These are phyloP conservation scores for Scaptomyza parva DNA, from an alignment of 2,888 invertebrate species.

Conservation along the genomic window DNA sequence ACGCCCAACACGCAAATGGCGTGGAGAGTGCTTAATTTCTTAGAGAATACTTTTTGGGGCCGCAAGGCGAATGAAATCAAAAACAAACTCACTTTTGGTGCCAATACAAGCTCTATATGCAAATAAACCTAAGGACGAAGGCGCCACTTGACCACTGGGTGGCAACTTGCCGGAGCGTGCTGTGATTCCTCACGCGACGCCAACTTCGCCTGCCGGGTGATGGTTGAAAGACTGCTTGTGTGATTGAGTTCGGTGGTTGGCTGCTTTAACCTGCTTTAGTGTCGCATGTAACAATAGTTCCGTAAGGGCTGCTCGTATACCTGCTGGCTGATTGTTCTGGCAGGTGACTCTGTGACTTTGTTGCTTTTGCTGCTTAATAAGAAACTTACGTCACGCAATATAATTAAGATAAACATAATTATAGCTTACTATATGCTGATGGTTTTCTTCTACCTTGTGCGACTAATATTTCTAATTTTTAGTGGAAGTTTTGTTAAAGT, in stretches of 20 bases:
- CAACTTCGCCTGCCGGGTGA: conserved; percentile 16
- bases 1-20: conserved; percentile 70
- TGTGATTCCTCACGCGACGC: conserved; percentile 73
- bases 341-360: conserved; percentile 70
- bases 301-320: conserved; percentile 54
- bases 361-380: conserved; percentile 68
- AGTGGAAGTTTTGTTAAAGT: conserved; percentile 52
- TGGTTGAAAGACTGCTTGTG: conserved; percentile 20
- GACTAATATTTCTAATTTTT: conserved; percentile 52
- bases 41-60: conserved; percentile 63
- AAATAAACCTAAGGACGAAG: conserved; percentile 63
- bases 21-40: conserved; percentile 71
- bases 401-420: conserved; percentile 81
- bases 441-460: conserved; percentile 20
- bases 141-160: conserved; percentile 69
- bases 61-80: conserved; percentile 53
- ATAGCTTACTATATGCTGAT: conserved; percentile 65
- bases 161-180: conserved; percentile 56
- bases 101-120: conserved; percentile 68
- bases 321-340: conserved; percentile 57
- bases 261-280: background rate
- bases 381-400: conserved; percentile 78
- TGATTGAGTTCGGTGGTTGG: conserved; percentile 17
- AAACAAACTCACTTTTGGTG: conserved; percentile 37
- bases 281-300: conserved; percentile 65